Percentiles rank a stretch among this genome's conserved stretches.
Conservation (phyloP, 2,113 vertebrate species). For the Carollia perspicillata region DNA sequence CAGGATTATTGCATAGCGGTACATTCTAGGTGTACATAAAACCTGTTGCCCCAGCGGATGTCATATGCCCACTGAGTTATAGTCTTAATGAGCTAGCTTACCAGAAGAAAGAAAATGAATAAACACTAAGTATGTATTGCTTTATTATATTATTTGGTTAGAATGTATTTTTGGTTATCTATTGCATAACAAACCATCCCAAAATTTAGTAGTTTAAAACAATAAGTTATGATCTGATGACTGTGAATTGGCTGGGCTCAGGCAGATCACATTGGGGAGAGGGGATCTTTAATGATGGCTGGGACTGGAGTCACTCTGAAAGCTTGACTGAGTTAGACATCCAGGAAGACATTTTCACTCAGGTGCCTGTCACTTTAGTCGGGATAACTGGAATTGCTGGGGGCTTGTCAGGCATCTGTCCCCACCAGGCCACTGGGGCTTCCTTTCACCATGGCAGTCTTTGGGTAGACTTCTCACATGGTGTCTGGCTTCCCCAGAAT, state of each 20-base stretch:
- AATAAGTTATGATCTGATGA: neutral
- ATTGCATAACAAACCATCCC: neutral
- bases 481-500: neutral
- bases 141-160: conserved; percentile 39
- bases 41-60: neutral
- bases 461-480: neutral
- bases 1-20: neutral
- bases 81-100: neutral
- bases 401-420: neutral
- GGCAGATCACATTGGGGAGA: neutral
- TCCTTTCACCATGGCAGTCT: neutral
- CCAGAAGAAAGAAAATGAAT: neutral
- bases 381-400: neutral
- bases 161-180: neutral
- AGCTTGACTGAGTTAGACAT: neutral
- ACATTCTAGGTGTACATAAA: conserved; percentile 2
- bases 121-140: neutral
- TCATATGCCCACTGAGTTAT: neutral
- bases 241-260: neutral
- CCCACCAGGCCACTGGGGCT: neutral
- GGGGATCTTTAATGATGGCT: neutral
- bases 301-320: neutral
- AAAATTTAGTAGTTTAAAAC: conserved; percentile 36
- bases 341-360: neutral
- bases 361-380: neutral